Evolutionary conservation across 2,113 vertebrate genomes (phyloP), one percentile per base, ranked within the genome.

Genomic region (Urocolius indicus): DNA sequence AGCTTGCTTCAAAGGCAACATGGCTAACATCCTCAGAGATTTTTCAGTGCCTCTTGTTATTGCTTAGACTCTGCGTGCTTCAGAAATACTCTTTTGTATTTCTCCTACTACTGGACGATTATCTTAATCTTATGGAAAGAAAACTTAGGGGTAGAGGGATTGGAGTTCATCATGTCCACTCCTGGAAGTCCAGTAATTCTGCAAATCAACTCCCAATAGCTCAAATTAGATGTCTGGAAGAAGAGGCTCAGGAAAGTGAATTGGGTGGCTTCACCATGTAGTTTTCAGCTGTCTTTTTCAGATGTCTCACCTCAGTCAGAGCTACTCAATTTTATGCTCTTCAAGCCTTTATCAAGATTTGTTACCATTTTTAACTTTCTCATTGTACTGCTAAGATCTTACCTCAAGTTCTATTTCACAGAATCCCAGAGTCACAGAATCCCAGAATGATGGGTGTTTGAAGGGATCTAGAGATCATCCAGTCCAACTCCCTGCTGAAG

Each of bases 21-120:
- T 77, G 59, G 84, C 79, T 88, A 88, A 90, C 38, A 9, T n/a
- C 68, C 61, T 93, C 87, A 46, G 43, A 87, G 62, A 23, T 88
- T 92, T 84, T 73, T 61, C 65, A 68, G 48, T 71, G 43, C 59
- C 34, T 67, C 68, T 71, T 72, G 72, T 83, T 73, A 26, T 45
- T 80, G 51, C 43, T 85, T 57, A 59, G 36, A 10, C 38, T 84
- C 48, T 4, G 2, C 10, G 45, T 52, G 52, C 77, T 94, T 84
- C 84, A 82, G 6, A 91, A 94, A 63, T 27, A 45, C 38, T 87
- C 16, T 16, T 45, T 55, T 57, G 6, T 61, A 11, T 72, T 78
- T 84, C 23, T 45, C 54, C 0, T 68, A 22, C 10, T 95, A 32
- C 65, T 89, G 41, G 26, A 90, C 16, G 71, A 48, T 62, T 77